phyloP scores from a whole-genome alignment of 2,888 invertebrate genomes.

The Cheilosia urbana region DNA sequence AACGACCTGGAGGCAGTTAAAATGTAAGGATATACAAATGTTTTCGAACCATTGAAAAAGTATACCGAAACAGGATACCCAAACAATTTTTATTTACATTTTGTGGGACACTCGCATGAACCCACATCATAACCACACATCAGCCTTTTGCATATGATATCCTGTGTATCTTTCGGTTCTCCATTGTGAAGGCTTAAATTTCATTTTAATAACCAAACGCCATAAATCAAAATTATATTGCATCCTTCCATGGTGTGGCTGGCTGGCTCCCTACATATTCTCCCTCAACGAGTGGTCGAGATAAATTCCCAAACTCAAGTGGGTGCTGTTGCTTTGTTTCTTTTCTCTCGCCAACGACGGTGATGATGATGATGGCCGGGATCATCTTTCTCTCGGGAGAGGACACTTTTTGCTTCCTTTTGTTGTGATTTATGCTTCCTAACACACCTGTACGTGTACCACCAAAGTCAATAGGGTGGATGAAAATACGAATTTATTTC shows the following conservation, averaged over 20 bases:
- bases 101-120: conserved; percentile 55
- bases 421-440: conserved; percentile 65
- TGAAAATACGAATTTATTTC: conserved; percentile 57
- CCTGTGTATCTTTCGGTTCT: conserved; percentile 10
- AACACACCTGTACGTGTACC: conserved; percentile 33
- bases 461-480: conserved; percentile 51
- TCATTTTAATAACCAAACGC: conserved; percentile 80
- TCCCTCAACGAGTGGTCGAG: conserved; percentile 20
- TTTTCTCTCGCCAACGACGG: conserved; percentile 27
- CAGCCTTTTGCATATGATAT: conserved; percentile 13
- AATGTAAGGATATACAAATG: conserved; percentile 70
- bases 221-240: conserved; percentile 81
- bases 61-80: conserved; percentile 47
- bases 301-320: conserved; percentile 63
- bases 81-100: conserved; percentile 54
- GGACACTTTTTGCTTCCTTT: conserved; percentile 37
- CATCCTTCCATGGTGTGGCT: conserved; percentile 58
- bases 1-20: conserved; percentile 60
- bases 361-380: conserved; percentile 63
- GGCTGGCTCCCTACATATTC: conserved; percentile 30
- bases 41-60: conserved; percentile 37
- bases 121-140: conserved; percentile 50
- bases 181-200: conserved; percentile 75
- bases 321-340: conserved; percentile 50
- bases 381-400: conserved; percentile 67